These are phyloP conservation scores for Seriola quinqueradiata DNA, from an alignment of 2,113 vertebrate species.

Conservation along the genomic window DNA sequence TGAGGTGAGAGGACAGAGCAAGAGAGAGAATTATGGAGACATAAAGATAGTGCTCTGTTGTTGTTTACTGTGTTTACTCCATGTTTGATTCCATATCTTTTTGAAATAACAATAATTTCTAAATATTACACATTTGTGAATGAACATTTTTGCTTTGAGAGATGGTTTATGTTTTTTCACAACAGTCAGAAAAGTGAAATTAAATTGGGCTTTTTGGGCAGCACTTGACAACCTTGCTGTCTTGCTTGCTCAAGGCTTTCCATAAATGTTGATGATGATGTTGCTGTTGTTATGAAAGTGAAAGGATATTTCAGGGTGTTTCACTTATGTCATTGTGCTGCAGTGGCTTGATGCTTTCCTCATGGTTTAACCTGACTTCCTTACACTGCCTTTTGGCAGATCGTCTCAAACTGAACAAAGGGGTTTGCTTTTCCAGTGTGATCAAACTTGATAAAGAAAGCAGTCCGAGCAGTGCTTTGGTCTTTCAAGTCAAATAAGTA, in stretches of 20 bases:
- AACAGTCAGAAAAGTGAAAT: not conserved
- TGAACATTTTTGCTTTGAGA: not conserved
- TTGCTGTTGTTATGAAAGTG: not conserved
- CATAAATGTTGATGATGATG: not conserved
- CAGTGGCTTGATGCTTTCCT: not conserved
- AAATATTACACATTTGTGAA: not conserved
- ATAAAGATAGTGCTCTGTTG: too few species aligned
- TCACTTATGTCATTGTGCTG: conserved; percentile 8
- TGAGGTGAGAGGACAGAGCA: too few species aligned
- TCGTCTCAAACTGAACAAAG: not conserved
- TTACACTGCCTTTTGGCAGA: conserved; percentile 5
- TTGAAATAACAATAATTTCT: not conserved
- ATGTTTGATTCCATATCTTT: not conserved
- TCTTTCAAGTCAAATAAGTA: conserved; percentile 1
- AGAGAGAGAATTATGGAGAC: too few species aligned
- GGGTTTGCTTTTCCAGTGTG: conserved; percentile 6
- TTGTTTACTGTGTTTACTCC: too few species aligned
- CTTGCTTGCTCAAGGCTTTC: not conserved
- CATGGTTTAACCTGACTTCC: not conserved
- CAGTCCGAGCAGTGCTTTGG: not conserved
- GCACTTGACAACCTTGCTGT: not conserved
- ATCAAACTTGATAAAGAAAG: not conserved
- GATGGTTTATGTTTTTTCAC: not conserved
- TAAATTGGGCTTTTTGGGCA: not conserved
- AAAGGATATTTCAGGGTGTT: not conserved